Percentiles rank a stretch among this genome's conserved stretches.
Evolutionary conservation across 2,113 vertebrate genomes (phyloP).

Genomic region (Phalacrocorax brasilianus): DNA sequence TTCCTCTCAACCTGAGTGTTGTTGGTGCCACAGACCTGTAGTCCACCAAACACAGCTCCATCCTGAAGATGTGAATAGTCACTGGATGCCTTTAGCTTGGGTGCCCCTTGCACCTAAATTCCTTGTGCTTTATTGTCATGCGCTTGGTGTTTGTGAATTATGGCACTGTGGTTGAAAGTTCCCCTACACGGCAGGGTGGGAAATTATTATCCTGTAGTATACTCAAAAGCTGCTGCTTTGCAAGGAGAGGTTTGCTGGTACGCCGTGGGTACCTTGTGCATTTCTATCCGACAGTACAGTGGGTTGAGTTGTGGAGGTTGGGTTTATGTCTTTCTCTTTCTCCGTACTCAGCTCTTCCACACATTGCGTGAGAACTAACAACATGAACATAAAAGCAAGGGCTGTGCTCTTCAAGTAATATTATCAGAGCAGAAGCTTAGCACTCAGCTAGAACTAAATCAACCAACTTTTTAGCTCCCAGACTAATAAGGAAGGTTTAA

Average conservation of each 20-base stretch:
- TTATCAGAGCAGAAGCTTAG: background rate
- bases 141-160: constrained; percentile 12
- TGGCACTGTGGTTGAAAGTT: background rate
- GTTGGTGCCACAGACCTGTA: background rate
- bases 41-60: background rate
- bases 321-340: background rate
- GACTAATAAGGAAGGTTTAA: background rate
- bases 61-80: background rate
- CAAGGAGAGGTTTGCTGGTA: background rate
- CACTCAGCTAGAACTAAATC: background rate
- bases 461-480: background rate
- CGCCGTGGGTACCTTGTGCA: background rate
- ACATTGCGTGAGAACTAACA: accelerated
- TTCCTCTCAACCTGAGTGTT: background rate
- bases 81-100: constrained; percentile 36
- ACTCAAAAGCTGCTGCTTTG: constrained; percentile 5
- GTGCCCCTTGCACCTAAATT: constrained; percentile 24
- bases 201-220: background rate
- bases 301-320: background rate
- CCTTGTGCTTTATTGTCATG: constrained; percentile 1
- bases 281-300: background rate
- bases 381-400: background rate
- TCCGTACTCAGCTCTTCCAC: background rate
- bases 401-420: background rate
- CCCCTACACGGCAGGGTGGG: background rate